Conservation (phyloP, 2,888 invertebrate species). For the Amphipyra berbera region DNA sequence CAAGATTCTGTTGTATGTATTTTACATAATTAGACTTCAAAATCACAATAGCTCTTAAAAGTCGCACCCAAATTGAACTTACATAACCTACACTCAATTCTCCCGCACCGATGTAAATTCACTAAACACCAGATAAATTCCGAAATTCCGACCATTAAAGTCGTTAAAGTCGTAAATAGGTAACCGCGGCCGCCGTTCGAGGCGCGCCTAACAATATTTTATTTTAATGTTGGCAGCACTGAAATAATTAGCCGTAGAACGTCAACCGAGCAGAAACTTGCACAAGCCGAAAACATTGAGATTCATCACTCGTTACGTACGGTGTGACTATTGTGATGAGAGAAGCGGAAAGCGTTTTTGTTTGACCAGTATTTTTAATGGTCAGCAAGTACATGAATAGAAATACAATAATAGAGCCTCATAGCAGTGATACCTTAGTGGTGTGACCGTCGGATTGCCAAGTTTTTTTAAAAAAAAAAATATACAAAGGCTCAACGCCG, state of each 20-base stretch:
- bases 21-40: too few species aligned
- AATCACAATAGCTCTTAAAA: conserved; percentile 1
- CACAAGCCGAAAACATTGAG: conserved; percentile 13
- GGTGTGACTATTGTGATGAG: neutral
- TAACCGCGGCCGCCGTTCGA: conserved; percentile 45
- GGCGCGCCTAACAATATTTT: conserved; percentile 51
- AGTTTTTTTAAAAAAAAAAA: too few species aligned
- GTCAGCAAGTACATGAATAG: too few species aligned
- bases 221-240: conserved; percentile 41
- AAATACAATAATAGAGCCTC: too few species aligned
- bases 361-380: too few species aligned
- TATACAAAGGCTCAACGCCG: too few species aligned
- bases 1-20: too few species aligned
- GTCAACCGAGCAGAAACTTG: conserved; percentile 49
- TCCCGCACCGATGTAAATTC: conserved; percentile 49
- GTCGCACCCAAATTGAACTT: conserved; percentile 22
- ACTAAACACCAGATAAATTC: conserved; percentile 57
- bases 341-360: neutral
- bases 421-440: too few species aligned
- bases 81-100: conserved; percentile 46
- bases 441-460: too few species aligned
- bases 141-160: conserved; percentile 51
- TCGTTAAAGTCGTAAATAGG: conserved; percentile 56
- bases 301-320: conserved; percentile 6
- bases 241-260: conserved; percentile 50